A percentile compares a stretch with the other conserved stretches of the same genome.
phyloP scores from a whole-genome alignment of 2,113 vertebrate genomes.

The Clarias batrachus region DNA sequence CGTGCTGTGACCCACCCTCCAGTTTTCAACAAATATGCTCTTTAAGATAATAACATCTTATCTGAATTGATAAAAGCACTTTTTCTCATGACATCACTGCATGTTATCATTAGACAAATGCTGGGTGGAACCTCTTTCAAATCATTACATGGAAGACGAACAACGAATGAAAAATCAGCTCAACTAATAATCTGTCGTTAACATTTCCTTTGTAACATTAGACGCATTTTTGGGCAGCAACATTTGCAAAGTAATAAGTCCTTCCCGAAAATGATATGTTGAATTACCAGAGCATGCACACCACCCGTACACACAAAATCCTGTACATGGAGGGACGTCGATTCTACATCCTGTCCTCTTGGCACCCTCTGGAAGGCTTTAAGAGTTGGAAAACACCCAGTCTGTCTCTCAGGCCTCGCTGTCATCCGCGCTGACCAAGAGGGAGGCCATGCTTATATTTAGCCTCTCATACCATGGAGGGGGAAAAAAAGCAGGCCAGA shows the following conservation, averaged over 20 bases:
- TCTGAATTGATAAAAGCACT: conserved; percentile 51
- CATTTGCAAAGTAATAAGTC: background rate
- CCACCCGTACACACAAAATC: background rate
- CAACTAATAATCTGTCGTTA: background rate
- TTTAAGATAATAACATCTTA: conserved; percentile 51
- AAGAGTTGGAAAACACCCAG: conserved; percentile 53
- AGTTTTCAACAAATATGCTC: conserved; percentile 44
- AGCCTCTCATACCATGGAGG: conserved; percentile 57
- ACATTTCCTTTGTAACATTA: background rate
- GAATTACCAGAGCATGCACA: background rate
- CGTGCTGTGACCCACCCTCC: conserved; percentile 43
- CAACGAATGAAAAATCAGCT: conserved; percentile 28
- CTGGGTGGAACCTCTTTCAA: conserved; percentile 55
- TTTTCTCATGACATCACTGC: conserved; percentile 43
- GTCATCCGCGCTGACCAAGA: conserved; percentile 35
- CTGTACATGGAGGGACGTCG: conserved; percentile 18
- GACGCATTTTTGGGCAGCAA: background rate
- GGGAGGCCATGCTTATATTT: conserved; percentile 71
- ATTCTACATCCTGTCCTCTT: conserved; percentile 42
- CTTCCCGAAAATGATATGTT: background rate
- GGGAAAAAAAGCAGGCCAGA: conserved; percentile 57
- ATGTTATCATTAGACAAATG: conserved; percentile 51
- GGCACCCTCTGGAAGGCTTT: conserved; percentile 38
- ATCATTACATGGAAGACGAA: conserved; percentile 46
- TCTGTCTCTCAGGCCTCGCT: conserved; percentile 30